phyloP scores from a whole-genome alignment of 2,113 vertebrate genomes.

The Brachionichthys hirsutus region DNA sequence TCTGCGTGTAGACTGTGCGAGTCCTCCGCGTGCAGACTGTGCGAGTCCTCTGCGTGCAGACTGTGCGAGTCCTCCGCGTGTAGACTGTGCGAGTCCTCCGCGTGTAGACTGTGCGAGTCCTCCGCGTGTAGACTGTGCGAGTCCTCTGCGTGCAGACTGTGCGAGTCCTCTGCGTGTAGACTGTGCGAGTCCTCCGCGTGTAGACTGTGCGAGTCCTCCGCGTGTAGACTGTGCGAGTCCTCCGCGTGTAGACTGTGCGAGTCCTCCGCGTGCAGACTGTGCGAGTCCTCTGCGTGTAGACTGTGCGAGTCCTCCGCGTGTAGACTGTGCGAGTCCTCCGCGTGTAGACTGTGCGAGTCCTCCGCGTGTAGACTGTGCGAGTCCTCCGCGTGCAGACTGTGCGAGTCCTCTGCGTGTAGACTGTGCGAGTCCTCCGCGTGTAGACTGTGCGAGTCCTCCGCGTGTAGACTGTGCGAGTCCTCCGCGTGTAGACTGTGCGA shows the following conservation, averaged over 20 bases:
- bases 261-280: too few relatives aligned
- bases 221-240: too few relatives aligned
- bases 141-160: neutral
- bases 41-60: slow-evolving; percentile 38
- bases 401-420: neutral
- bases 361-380: too few relatives aligned
- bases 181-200: slow-evolving; percentile 45
- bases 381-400: neutral
- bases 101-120: neutral
- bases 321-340: slow-evolving; percentile 55
- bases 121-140: too few relatives aligned
- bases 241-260: neutral
- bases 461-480: too few relatives aligned
- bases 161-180: neutral
- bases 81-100: slow-evolving; percentile 55
- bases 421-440: slow-evolving; percentile 45
- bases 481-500: neutral
- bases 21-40: too few relatives aligned
- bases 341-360: neutral
- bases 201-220: neutral
- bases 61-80: neutral
- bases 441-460: neutral
- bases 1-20: neutral
- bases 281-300: slow-evolving; percentile 38
- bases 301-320: neutral